Conservation (phyloP, 2,113 vertebrate genomes). For the Crotalus viridis region DNA sequence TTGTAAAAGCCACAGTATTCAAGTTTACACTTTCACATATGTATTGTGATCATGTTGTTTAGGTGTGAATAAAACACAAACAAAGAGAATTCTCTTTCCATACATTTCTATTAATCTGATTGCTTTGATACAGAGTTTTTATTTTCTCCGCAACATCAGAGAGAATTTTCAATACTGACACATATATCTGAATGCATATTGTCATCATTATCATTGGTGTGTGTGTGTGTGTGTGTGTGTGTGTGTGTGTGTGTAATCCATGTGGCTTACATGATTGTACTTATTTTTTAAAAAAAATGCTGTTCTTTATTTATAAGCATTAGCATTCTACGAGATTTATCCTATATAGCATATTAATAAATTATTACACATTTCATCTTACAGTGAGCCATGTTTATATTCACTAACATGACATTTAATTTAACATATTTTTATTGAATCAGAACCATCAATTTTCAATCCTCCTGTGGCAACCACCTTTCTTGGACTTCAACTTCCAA, state of each 20-base stretch:
- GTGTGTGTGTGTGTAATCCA: not conserved
- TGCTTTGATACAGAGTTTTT: not conserved
- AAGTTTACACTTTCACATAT: slow-evolving; percentile 30
- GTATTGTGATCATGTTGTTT: slow-evolving; percentile 16
- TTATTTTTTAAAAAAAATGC: not conserved
- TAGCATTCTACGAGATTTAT: not conserved
- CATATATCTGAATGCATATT: not conserved
- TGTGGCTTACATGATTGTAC: not conserved
- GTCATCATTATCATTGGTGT: not conserved
- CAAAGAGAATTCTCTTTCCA: slow-evolving; percentile 12
- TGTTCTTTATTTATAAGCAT: not conserved
- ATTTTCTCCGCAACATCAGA: not conserved
- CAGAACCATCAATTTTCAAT: not conserved
- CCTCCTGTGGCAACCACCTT: not conserved
- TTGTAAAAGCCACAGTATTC: slow-evolving; percentile 22
- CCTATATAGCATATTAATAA: not conserved
- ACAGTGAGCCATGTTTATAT: not conserved
- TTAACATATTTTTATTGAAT: not conserved
- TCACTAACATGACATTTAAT: not conserved
- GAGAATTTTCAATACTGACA: not conserved
- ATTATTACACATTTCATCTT: not conserved
- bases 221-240: too few species aligned
- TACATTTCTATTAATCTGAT: slow-evolving; percentile 23
- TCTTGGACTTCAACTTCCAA: not conserved
- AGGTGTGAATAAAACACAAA: slow-evolving; percentile 35